These are phyloP conservation scores for Drosophila pseudotakahashii DNA, from an alignment of 2,888 invertebrate genomes.

Conservation along the genomic window DNA sequence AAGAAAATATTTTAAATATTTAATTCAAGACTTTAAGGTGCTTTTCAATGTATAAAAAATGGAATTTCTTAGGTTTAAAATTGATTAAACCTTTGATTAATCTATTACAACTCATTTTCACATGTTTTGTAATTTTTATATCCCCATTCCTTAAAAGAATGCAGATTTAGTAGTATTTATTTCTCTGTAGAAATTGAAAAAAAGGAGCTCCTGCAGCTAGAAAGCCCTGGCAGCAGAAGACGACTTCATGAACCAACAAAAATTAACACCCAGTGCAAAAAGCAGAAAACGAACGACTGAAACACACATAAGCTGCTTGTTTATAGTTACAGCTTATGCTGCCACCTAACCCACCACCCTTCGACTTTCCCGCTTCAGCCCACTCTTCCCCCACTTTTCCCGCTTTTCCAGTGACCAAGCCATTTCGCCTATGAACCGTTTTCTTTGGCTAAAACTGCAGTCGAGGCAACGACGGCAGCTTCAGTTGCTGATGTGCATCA, in stretches of 20 bases:
- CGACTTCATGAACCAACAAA: slow-evolving; percentile 82
- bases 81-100: too few species aligned
- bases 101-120: too few species aligned
- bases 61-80: too few species aligned
- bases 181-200: slow-evolving; percentile 4
- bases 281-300: slow-evolving; percentile 55
- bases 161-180: neutral
- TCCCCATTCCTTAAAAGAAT: too few species aligned
- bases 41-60: too few species aligned
- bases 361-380: neutral
- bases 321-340: slow-evolving; percentile 80
- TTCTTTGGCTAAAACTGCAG: slow-evolving; percentile 71
- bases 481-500: slow-evolving; percentile 83
- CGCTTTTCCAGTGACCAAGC: slow-evolving; percentile 22
- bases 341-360: slow-evolving; percentile 42
- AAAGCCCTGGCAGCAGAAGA: slow-evolving; percentile 39
- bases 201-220: slow-evolving; percentile 20
- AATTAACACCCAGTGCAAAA: slow-evolving; percentile 81
- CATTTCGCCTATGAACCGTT: slow-evolving; percentile 51
- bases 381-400: neutral
- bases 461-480: slow-evolving; percentile 69
- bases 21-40: too few species aligned
- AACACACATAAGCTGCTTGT: slow-evolving; percentile 77
- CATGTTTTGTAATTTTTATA: too few species aligned
- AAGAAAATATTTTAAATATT: neutral